Evolutionary conservation across 2,888 invertebrate species (phyloP), one percentile per base, ranked within the genome.

Genomic region (Dione vanillae): DNA sequence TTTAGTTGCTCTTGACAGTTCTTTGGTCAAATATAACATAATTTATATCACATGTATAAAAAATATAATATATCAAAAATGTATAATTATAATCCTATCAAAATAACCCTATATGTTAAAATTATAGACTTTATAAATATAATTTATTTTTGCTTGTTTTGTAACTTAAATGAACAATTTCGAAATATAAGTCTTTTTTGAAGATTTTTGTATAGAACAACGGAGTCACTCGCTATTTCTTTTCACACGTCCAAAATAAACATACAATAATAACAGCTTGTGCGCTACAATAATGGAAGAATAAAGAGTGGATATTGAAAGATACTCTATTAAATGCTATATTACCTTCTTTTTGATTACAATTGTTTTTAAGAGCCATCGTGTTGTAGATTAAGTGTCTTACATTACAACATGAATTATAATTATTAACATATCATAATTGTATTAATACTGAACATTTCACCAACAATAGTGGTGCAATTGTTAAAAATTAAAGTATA

Each of bases 171-270:
- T 27, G 5, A 27, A 27, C 37, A n/a, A 54, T n/a, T 16, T 0
- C 9, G 37, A 54, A 54, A 54, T 35, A 3, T 54, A 56, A 56
- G 11, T 40, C 16, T 16, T 37, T 56, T 11, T 56, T 16, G 37
- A 16, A 6, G 37, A 43, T 16, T 9, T n/a, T 45, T 27, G 27
- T 43, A 43, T n/a, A 45, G 59, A 61, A 61, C 35, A 61, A 61
- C 16, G 45, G 61, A 61, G 1, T 6, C 27, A 27, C 11, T 61
- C 11, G 45, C 45, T n/a, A 35, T 45, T 61, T 59, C 1, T 35
- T 45, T 61, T 61, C 61, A 45, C 45, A 61, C 27, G 61, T n/a
- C 61, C n/a, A 61, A 61, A 61, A 61, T 45, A 61, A 61, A 45
- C 43, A 35, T 8, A 45, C n/a, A 27, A 61, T 61, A 61, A 45